phyloP scores from a whole-genome alignment of 2,888 invertebrate species.

The Cyrtodaria siliqua region DNA sequence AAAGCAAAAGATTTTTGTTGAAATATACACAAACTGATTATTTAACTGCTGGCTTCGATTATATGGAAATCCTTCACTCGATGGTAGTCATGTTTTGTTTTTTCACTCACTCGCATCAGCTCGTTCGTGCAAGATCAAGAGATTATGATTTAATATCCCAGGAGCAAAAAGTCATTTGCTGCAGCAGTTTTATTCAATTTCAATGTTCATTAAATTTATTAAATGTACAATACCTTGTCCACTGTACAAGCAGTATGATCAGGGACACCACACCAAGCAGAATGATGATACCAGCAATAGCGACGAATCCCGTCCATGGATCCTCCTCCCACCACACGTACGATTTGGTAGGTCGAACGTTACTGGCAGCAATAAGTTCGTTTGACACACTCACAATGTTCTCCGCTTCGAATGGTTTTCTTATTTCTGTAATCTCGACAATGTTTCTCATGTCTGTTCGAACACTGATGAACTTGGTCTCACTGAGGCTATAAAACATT shows the following conservation, averaged over 20 bases:
- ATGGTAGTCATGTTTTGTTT: too few relatives aligned
- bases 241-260: conserved; percentile 96
- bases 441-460: neutral
- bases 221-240: conserved; percentile 91
- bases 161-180: too few relatives aligned
- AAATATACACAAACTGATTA: too few relatives aligned
- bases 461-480: neutral
- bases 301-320: conserved; percentile 95
- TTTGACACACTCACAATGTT: conserved; percentile 45
- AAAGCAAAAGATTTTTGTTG: too few relatives aligned
- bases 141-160: too few relatives aligned
- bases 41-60: too few relatives aligned
- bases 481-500: too few relatives aligned
- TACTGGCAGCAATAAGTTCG: conserved; percentile 35
- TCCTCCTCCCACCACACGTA: conserved; percentile 85
- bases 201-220: too few relatives aligned
- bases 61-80: too few relatives aligned
- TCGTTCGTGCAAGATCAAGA: too few relatives aligned
- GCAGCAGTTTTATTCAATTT: too few relatives aligned
- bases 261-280: conserved; percentile 95
- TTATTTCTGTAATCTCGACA: conserved; percentile 44
- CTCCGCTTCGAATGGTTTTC: conserved; percentile 52
- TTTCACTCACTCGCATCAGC: too few relatives aligned
- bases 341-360: conserved; percentile 66
- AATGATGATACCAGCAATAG: conserved; percentile 94